Evolutionary conservation across 2,113 vertebrate species (phyloP), one percentile per base, ranked within the genome.

Genomic region (Herpailurus yagouaroundi): DNA sequence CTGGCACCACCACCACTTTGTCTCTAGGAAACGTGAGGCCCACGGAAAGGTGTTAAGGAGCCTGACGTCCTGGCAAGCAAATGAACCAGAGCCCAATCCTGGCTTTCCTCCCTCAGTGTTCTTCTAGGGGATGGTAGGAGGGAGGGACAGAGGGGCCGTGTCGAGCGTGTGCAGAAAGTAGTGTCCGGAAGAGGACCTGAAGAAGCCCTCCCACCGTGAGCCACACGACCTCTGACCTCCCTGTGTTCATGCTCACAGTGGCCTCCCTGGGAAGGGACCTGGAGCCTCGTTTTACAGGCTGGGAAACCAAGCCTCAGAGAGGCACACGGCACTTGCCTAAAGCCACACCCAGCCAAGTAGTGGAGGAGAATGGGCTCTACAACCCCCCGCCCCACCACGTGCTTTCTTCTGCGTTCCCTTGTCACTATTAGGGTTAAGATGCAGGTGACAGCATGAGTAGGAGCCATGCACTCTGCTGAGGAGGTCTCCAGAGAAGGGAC

Each of bases 391-490:
- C 55, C 55, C 55, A 5, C 55, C 55, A 0, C 4, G 15, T 9
- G 48, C 11, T 10, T n/a, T 45, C 6, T 36, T 76, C 57, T 48
- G 33, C 4, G 16, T 50, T 18, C 1, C 36, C 66, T 52, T 29
- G 7, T 9, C 4, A 0, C 41, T 36, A 2, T 25, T 14, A 36
- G 55, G 31, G 57, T 15, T 11, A 4, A 80, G 48, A 36, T 15
- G 5, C 18, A 0, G 79, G 12, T 27, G 36, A 8, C n/a, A 27
- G 69, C 29, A 31, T 1, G 12, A 2, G 13, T 2, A 45, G 48
- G 84, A 64, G 4, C 64, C 16, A 7, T 57, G 95, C 45, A 25
- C 48, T 86, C 12, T 41, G 74, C 57, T 0, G 2, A 4, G 50
- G 18, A 25, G 18, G 38, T 11, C 38, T 87, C 57, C 5, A 2